phyloP scores from a whole-genome alignment of 2,888 invertebrate species.

The Drosophila monieri region DNA sequence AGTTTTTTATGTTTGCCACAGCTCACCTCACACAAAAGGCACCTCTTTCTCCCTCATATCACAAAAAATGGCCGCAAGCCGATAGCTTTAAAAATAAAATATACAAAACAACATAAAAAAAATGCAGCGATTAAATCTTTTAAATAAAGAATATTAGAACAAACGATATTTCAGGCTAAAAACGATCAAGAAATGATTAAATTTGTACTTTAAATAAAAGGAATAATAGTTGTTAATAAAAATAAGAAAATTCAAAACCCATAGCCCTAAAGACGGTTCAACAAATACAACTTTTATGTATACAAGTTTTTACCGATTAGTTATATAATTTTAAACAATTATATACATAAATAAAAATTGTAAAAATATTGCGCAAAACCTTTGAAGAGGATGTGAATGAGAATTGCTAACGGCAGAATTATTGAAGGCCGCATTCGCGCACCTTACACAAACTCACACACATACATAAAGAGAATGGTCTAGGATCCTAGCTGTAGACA shows the following conservation, averaged over 20 bases:
- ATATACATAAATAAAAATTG: no score
- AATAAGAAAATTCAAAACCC: no score
- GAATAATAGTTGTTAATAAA: no score
- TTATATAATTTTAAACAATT: no score
- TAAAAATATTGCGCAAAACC: background rate
- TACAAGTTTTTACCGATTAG: no score
- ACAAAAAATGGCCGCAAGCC: constrained; percentile 17
- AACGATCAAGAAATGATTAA: background rate
- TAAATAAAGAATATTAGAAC: background rate
- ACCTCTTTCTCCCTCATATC: constrained; percentile 16
- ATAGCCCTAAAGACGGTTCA: no score
- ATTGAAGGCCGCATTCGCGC: constrained; percentile 60
- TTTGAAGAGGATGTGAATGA: constrained; percentile 3
- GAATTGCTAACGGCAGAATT: constrained; percentile 17
- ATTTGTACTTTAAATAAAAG: background rate
- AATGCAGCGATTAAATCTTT: constrained; percentile 1
- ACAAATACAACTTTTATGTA: no score
- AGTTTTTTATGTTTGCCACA: constrained; percentile 53
- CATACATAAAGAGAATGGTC: constrained; percentile 2
- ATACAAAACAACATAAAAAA: constrained; percentile 7
- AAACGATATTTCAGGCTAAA: background rate
- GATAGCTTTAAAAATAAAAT: constrained; percentile 12
- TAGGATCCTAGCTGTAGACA: constrained; percentile 27
- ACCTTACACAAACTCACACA: constrained; percentile 27
- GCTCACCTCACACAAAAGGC: constrained; percentile 41